phyloP scores from a whole-genome alignment of 2,113 vertebrate genomes.

The Anser cygnoides region DNA sequence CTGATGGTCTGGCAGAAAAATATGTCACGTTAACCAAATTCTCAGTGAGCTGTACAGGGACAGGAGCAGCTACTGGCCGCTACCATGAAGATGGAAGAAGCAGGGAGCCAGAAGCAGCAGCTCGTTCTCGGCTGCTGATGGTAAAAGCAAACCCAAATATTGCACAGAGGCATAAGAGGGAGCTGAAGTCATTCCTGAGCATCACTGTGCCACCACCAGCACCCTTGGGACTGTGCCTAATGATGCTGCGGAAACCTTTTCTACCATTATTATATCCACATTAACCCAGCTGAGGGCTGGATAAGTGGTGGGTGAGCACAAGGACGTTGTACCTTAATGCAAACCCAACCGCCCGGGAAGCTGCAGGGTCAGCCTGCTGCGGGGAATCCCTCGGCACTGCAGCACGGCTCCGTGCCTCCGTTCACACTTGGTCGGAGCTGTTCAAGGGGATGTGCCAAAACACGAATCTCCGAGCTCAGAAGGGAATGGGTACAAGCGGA shows the following conservation, averaged over 20 bases:
- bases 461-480: background rate
- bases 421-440: slow-evolving; percentile 22
- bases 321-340: background rate
- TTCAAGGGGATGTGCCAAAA: slow-evolving; percentile 31
- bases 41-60: background rate
- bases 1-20: background rate
- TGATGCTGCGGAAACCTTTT: background rate
- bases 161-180: background rate
- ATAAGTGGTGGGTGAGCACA: background rate
- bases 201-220: background rate
- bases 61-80: background rate
- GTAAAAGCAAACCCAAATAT: background rate
- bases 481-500: background rate
- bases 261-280: background rate
- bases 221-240: background rate
- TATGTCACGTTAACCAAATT: background rate
- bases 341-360: background rate
- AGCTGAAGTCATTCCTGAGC: background rate
- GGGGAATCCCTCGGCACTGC: background rate
- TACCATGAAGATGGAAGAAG: background rate
- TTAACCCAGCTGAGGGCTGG: background rate
- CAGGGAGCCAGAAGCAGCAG: background rate
- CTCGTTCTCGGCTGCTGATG: background rate
- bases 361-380: background rate
- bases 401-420: background rate